phyloP scores from a whole-genome alignment of 2,797 vertebrate species.

The Coilia nasus region DNA sequence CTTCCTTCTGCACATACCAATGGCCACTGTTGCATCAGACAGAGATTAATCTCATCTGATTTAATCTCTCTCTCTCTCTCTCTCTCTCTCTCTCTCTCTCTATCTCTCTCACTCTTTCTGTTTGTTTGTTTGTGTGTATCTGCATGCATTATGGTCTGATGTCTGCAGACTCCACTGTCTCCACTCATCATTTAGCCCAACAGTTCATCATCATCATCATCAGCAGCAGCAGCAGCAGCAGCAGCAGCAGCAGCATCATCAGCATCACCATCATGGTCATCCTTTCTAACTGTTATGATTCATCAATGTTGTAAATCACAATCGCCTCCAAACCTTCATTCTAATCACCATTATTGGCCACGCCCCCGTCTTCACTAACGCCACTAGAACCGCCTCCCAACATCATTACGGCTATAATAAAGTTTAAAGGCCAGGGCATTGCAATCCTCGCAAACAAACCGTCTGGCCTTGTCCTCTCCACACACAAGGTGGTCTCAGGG shows the following conservation, averaged over 20 bases:
- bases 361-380: neutral
- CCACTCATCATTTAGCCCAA: too few species aligned
- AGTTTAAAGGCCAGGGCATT: too few species aligned
- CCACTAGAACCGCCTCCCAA: neutral
- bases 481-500: too few species aligned
- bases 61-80: constrained; percentile 8
- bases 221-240: too few species aligned
- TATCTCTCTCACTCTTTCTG: neutral
- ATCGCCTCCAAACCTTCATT: constrained; percentile 36
- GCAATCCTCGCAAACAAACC: too few species aligned
- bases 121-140: neutral
- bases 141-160: neutral
- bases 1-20: neutral
- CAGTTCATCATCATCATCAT: too few species aligned
- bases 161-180: too few species aligned
- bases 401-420: too few species aligned
- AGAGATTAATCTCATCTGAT: constrained; percentile 39
- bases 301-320: neutral
- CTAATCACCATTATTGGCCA: neutral
- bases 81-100: constrained; percentile 25
- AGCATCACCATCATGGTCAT: too few species aligned
- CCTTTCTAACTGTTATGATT: neutral
- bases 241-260: too few species aligned
- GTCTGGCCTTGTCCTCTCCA: too few species aligned
- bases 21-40: constrained; percentile 26